A percentile compares a stretch with the other conserved stretches of the same genome.
phyloP scores from a whole-genome alignment of 2,797 vertebrate genomes.

The Enteromius trimaculatus region DNA sequence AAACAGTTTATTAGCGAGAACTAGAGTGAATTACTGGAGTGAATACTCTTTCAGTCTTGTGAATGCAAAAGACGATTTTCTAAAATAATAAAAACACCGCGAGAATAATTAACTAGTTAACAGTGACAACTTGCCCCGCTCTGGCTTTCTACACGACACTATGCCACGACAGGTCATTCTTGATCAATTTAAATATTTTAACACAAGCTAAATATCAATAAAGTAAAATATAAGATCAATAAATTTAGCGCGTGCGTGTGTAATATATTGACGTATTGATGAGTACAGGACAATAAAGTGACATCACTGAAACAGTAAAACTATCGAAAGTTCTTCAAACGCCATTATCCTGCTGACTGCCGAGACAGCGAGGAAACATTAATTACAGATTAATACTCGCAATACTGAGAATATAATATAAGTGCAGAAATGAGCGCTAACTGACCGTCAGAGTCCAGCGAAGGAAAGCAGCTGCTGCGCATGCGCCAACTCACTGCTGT shows the following conservation, averaged over 20 bases:
- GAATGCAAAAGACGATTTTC: neutral
- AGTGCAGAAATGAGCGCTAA: constrained; percentile 6
- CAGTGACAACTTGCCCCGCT: neutral
- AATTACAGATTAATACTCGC: neutral
- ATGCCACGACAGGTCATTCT: neutral
- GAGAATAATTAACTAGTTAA: neutral
- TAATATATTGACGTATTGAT: too few relatives aligned
- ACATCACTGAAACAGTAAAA: too few relatives aligned
- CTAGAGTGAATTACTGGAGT: too few relatives aligned
- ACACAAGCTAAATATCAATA: neutral
- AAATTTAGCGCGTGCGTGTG: too few relatives aligned
- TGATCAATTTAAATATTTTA: neutral
- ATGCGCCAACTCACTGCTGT: constrained; percentile 48
- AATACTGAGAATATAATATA: too few relatives aligned
- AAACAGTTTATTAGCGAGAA: too few relatives aligned
- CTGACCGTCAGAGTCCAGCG: constrained; percentile 60
- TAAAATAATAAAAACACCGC: neutral
- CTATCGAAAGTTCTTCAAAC: neutral
- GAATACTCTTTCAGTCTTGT: neutral
- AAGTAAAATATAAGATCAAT: neutral
- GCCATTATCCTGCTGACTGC: neutral
- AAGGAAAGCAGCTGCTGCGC: constrained; percentile 47
- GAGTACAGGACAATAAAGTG: neutral
- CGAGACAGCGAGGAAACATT: too few relatives aligned
- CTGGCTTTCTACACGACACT: neutral